Percentiles rank a stretch among this genome's conserved stretches.
phyloP scores from a whole-genome alignment of 2,797 vertebrate species.

The Cheracebus regulus region DNA sequence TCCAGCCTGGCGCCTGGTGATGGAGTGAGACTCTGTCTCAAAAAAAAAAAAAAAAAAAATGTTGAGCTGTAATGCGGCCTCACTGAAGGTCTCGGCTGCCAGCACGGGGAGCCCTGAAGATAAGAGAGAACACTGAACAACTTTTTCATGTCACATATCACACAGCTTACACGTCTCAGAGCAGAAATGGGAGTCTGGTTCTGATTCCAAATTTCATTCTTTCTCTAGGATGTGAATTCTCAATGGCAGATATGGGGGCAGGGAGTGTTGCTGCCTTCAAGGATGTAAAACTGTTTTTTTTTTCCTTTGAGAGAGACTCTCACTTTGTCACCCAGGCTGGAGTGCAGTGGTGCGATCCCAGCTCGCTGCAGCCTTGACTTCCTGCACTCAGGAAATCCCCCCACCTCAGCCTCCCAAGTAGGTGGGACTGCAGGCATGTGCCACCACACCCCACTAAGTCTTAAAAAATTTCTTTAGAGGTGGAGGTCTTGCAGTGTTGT shows the following conservation, averaged over 20 bases:
- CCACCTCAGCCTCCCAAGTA: not conserved
- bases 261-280: not conserved
- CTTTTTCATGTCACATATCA: not conserved
- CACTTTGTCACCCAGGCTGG: not conserved
- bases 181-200: not conserved
- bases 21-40: too few species aligned
- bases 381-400: not conserved
- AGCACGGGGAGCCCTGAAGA: too few species aligned
- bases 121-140: not conserved
- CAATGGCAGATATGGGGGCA: not conserved
- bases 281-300: not conserved
- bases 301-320: not conserved
- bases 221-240: not conserved
- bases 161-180: not conserved
- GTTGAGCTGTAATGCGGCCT: fast-evolving
- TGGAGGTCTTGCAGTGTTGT: not conserved
- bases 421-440: not conserved
- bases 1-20: too few species aligned
- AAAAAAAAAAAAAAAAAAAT: not conserved
- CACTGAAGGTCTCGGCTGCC: not conserved
- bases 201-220: not conserved
- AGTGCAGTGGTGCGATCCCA: not conserved
- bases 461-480: not conserved
- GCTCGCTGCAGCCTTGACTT: not conserved
- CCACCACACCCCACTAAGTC: not conserved